Evolutionary conservation across 2,113 vertebrate genomes (phyloP).

Genomic region (Bubo bubo): DNA sequence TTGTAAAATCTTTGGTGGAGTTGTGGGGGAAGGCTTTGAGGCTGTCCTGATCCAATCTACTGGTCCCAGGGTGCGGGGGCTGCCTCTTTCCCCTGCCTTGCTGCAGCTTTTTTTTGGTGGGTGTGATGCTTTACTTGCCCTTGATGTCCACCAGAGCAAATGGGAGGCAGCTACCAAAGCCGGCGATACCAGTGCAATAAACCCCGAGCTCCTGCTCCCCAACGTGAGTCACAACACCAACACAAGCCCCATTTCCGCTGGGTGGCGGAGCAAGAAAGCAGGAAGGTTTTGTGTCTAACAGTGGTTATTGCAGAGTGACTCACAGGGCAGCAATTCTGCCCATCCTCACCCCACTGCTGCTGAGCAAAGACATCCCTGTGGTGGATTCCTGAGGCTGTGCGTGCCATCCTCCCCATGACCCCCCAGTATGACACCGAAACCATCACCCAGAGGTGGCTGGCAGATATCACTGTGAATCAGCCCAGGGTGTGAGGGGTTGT

Average conservation of each 20-base stretch:
- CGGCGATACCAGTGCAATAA: fast-evolving
- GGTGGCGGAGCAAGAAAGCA: fast-evolving
- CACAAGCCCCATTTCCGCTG: background rate
- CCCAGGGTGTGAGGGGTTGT: background rate
- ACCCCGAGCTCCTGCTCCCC: background rate
- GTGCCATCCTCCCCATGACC: background rate
- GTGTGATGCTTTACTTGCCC: fast-evolving
- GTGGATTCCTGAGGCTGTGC: background rate
- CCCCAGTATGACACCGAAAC: background rate
- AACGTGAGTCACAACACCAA: fast-evolving
- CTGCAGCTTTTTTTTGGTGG: background rate
- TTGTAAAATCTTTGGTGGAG: background rate
- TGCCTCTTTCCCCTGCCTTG: background rate
- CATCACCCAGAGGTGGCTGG: background rate
- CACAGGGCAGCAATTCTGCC: background rate
- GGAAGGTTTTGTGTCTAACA: background rate
- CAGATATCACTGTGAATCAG: background rate
- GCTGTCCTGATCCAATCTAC: background rate
- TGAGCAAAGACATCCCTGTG: background rate
- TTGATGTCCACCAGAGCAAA: background rate
- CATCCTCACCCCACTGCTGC: background rate
- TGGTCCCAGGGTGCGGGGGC: fast-evolving
- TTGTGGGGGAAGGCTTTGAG: background rate
- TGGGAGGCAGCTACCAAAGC: background rate
- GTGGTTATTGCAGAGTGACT: background rate